Base-by-base conservation (phyloP, 1,140 invertebrate genomes). In the Ylistrum balloti region DNA sequence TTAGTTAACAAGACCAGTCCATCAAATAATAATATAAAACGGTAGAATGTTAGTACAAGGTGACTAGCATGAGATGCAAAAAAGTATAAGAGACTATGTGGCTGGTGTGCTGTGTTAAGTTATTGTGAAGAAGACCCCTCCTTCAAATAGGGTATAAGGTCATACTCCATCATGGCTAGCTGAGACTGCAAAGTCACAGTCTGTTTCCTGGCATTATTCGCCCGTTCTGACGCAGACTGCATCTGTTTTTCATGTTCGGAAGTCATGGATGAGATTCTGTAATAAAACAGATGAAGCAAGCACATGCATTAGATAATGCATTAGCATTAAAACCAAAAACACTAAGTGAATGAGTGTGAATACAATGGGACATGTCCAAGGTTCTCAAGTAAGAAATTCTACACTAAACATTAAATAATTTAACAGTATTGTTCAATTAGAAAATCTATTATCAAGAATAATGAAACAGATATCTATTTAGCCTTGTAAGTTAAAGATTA, bases 111-210 rank as follows among this genome's bases (percentile, higher is more conserved):
- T 5, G 22, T 74, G 56, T 5, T 74, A 74, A 5, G 35, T n/a
- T n/a, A n/a, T n/a, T 74, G 56, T 74, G 56, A 74, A n/a, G 56
- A 28, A 28, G 22, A 9, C 56, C 56, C 56, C 9, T 28, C 20
- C 56, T 28, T 28, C 56, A 74, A n/a, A 74, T n/a, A 28, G 56
- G 56, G 22, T 74, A 74, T 22, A 56, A n/a, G 20, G 38, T 93
- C 95, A 93, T 91, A 95, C 95, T 95, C 93, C 33, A 95, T 88
- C 34, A 93, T 86, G 22, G 91, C 90, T 0, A 95, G 90, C 88
- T 95, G 94, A 88, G 91, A 90, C 88, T 95, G 94, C 20, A 95
- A 88, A 2, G 90, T 86, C 33, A 93, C 86, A 17, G 93, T 89
- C 41, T 95, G 95, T 91, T 94, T 93, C 85, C 93, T 93, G 15